Evolutionary conservation across 2,797 vertebrate species (phyloP).

Genomic region (Choloepus didactylus): DNA sequence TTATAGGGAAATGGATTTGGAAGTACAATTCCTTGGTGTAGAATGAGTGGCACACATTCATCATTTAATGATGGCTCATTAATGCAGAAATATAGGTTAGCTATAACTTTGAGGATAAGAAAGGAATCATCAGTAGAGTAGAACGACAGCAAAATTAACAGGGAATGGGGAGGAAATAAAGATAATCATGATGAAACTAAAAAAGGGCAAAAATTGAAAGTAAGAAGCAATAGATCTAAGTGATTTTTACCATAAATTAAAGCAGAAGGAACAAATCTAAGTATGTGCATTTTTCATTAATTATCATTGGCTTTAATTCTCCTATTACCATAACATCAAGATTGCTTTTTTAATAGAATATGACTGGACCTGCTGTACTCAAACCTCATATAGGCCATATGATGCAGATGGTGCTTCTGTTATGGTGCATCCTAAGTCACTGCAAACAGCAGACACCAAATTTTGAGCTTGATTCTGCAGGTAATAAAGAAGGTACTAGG

Average conservation of each 20-base stretch:
- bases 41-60: background rate
- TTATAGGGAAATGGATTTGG: background rate
- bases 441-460: background rate
- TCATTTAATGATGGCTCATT: conserved; percentile 2
- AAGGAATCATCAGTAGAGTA: background rate
- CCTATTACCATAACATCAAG: background rate
- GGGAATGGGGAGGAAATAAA: background rate
- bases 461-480: background rate
- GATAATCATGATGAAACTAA: background rate
- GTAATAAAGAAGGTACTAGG: background rate
- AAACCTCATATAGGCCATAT: background rate
- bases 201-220: background rate
- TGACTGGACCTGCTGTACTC: background rate
- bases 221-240: background rate
- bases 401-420: background rate
- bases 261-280: background rate
- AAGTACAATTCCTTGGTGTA: background rate
- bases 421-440: background rate
- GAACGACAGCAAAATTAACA: background rate
- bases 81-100: background rate
- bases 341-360: background rate
- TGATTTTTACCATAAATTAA: background rate
- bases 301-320: background rate
- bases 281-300: background rate
- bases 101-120: background rate